Evolutionary conservation across 1,140 invertebrate genomes (phyloP), one percentile per base, ranked within the genome.

Genomic region (Littorina saxatilis): DNA sequence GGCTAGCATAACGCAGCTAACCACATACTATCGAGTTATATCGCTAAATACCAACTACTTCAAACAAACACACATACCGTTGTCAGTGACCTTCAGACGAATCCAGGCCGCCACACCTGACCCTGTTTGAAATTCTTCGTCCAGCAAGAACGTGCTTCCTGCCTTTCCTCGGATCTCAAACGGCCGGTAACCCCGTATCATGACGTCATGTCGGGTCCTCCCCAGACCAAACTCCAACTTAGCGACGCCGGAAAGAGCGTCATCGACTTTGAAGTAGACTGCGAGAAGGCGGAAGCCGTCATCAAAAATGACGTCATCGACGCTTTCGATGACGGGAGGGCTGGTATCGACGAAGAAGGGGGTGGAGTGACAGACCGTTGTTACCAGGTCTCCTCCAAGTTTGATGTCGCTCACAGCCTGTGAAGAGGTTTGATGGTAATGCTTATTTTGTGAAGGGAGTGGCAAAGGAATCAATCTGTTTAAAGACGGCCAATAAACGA

Each of bases 181-280:
- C n/a, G 63, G 47, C 27, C 80, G 75, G 78, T 87, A 88, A 20
- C 80, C 75, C 55, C 85, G 73, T 23, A 88, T 70, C 75, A 81
- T 81, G 7, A 87, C 86, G 68, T 89, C 88, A 88, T 89, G 80
- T 35, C 86, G 87, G 23, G 88, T 89, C 47, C 81, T 81, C 0
- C 88, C 88, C 23, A 89, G 83, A 20, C 87, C 87, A 81, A 89
- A 88, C 35, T 89, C 87, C n/a, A 87, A 74, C 11, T 76, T 66
- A 11, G 83, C 52, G 40, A 89, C 84, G 11, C 83, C 82, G 29
- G 86, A 88, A 40, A 84, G 47, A 11, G 52, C 29, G 55, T 89
- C 88, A 52, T 73, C 77, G 11, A 79, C 84, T 58, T 83, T 80
- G 74, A 83, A 88, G 52, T 88, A 88, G 20, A 88, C 68, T 13